phyloP scores from a whole-genome alignment of 2,113 vertebrate genomes.

The Microtus richardsoni region DNA sequence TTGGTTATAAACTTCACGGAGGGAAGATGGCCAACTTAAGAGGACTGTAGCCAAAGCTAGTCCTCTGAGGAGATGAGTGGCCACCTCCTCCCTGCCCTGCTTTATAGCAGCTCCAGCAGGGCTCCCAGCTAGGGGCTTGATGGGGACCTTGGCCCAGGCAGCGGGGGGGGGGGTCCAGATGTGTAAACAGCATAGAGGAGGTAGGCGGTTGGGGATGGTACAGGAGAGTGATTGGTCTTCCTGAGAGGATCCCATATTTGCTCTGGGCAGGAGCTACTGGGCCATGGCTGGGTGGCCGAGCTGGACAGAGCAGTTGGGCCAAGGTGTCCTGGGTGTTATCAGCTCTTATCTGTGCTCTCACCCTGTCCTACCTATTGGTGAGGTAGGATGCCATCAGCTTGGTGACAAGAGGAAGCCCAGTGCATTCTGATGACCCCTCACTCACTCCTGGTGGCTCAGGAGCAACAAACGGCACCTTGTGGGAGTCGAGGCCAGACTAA shows the following conservation, averaged over 20 bases:
- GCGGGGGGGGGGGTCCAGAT: not conserved
- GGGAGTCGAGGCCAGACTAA: too few species aligned
- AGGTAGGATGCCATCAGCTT: not conserved
- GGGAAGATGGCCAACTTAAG: not conserved
- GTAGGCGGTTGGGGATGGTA: too few species aligned
- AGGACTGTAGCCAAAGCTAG: not conserved
- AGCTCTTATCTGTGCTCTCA: not conserved
- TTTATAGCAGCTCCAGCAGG: not conserved
- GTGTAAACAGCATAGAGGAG: not conserved
- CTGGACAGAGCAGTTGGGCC: not conserved
- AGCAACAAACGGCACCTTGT: too few species aligned
- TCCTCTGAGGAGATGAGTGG: not conserved
- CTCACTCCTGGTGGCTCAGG: not conserved
- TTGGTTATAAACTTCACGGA: not conserved
- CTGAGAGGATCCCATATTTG: not conserved
- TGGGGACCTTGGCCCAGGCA: not conserved
- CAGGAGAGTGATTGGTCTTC: not conserved
- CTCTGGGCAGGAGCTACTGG: not conserved
- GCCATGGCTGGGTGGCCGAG: not conserved
- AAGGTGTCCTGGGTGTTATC: not conserved
- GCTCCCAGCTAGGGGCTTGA: not conserved
- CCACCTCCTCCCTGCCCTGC: not conserved
- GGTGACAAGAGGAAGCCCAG: not conserved
- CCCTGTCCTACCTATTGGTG: not conserved
- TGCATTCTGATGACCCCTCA: accelerated